Conservation (phyloP, 2,888 invertebrate species). For the Drepanosiphum platanoidis region DNA sequence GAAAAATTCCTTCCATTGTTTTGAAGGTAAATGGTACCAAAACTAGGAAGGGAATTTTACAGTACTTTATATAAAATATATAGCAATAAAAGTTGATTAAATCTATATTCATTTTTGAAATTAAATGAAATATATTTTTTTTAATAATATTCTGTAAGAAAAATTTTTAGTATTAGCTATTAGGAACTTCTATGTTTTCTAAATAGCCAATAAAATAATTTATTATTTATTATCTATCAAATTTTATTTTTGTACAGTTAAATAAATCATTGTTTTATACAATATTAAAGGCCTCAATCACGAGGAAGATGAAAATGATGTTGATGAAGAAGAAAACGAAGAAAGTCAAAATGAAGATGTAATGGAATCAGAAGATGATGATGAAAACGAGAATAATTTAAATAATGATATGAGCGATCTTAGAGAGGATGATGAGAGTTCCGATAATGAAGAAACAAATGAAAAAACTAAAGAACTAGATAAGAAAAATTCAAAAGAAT, state of each 20-base stretch:
- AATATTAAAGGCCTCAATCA: neutral
- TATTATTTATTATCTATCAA: neutral
- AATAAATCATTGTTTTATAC: neutral
- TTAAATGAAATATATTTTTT: neutral
- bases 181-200: neutral
- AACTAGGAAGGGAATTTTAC: too few relatives aligned
- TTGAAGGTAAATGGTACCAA: too few relatives aligned
- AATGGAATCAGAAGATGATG: slow-evolving; percentile 65
- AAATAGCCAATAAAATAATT: neutral
- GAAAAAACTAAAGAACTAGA: slow-evolving; percentile 63
- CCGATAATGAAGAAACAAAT: slow-evolving; percentile 64
- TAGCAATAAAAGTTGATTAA: neutral
- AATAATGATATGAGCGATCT: slow-evolving; percentile 66
- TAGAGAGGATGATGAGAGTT: slow-evolving; percentile 64
- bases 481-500: slow-evolving; percentile 62
- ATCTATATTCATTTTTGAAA: neutral
- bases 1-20: too few relatives aligned
- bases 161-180: neutral
- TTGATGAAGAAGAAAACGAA: slow-evolving; percentile 65
- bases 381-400: slow-evolving; percentile 67
- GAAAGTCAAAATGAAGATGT: slow-evolving; percentile 66
- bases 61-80: neutral
- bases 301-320: slow-evolving; percentile 11
- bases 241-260: neutral
- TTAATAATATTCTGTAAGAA: neutral